These are phyloP conservation scores for Kryphioiulus occultus DNA, from an alignment of 2,888 invertebrate genomes.

Conservation along the genomic window DNA sequence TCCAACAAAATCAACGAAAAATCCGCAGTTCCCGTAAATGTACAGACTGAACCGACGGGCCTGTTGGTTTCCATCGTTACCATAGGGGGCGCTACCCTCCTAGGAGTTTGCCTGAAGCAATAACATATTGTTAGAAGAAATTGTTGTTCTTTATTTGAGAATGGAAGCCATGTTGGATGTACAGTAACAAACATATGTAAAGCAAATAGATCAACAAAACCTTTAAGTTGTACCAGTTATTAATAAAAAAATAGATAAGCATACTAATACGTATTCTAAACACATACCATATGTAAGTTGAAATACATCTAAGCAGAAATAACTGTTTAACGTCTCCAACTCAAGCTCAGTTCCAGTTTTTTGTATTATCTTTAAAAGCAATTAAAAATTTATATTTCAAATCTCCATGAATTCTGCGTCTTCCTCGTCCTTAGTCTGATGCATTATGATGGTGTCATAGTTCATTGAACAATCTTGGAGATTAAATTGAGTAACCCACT, in stretches of 20 bases:
- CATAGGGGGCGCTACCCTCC: constrained; percentile 31
- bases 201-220: constrained; percentile 38
- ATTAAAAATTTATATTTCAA: constrained; percentile 46
- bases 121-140: constrained; percentile 41
- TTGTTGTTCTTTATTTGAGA: constrained; percentile 43
- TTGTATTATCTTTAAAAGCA: constrained; percentile 46
- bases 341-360: constrained; percentile 46
- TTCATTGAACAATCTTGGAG: no score
- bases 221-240: constrained; percentile 19
- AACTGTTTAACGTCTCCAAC: constrained; percentile 44
- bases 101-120: constrained; percentile 45
- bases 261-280: constrained; percentile 46
- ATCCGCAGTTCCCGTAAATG: constrained; percentile 34
- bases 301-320: constrained; percentile 43
- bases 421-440: neutral
- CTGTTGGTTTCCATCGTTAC: constrained; percentile 1
- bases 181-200: constrained; percentile 40
- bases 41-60: neutral
- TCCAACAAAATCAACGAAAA: constrained; percentile 22
- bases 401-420: constrained; percentile 37
- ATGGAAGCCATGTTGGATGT: constrained; percentile 41
- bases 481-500: no score
- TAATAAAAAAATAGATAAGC: constrained; percentile 41
- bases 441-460: no score
- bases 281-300: constrained; percentile 41